Evolutionary conservation across 2,888 invertebrate genomes (phyloP).

Genomic region (Cremastinae sp.): DNA sequence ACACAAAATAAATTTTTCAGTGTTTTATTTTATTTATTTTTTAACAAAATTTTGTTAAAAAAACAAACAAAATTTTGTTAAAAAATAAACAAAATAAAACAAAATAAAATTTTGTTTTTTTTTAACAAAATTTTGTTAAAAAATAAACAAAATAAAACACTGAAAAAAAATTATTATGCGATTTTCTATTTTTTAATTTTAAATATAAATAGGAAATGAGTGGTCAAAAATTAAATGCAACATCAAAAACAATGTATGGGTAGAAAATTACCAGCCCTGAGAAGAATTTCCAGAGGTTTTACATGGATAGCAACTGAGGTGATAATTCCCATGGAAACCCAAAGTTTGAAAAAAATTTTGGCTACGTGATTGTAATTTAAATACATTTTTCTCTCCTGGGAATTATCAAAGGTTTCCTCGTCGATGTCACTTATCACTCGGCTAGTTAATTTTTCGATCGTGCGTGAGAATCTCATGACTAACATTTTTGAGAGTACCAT

Average conservation of each 20-base stretch:
- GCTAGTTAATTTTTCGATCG: constrained; percentile 41
- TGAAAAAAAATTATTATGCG: too few relatives aligned
- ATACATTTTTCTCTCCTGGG: constrained; percentile 57
- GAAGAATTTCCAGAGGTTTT: background rate
- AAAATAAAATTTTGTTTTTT: too few relatives aligned
- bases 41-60: too few relatives aligned
- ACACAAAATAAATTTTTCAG: too few relatives aligned
- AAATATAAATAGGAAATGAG: too few relatives aligned
- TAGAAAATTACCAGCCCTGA: background rate
- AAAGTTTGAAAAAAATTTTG: constrained; percentile 49
- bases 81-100: too few relatives aligned
- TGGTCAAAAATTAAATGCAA: too few relatives aligned
- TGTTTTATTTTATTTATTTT: too few relatives aligned
- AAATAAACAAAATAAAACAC: too few relatives aligned
- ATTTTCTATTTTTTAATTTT: too few relatives aligned
- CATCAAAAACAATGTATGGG: too few relatives aligned
- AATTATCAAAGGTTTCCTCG: constrained; percentile 27
- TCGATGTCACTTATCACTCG: constrained; percentile 36
- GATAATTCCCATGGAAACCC: background rate
- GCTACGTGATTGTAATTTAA: constrained; percentile 55
- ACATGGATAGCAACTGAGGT: background rate
- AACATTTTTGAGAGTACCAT: constrained; percentile 17
- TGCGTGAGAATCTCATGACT: constrained; percentile 20
- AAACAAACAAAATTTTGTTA: background rate
- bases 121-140: too few relatives aligned